phyloP scores from a whole-genome alignment of 2,113 vertebrate species.

The Rhodinocichla rosea region DNA sequence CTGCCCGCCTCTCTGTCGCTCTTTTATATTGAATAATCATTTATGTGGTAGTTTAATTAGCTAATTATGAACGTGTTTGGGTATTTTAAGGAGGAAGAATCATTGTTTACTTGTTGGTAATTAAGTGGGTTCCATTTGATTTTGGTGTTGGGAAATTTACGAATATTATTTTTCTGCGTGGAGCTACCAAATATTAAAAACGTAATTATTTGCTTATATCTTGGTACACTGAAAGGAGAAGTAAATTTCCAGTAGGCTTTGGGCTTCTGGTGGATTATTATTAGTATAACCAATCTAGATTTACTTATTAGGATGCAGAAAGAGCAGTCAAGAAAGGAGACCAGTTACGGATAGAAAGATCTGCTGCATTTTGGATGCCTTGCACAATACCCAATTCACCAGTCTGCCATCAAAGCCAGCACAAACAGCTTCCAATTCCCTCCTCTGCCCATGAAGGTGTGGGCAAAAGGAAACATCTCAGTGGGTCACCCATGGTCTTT shows the following conservation, averaged over 20 bases:
- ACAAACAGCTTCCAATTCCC: not conserved
- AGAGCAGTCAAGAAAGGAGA: not conserved
- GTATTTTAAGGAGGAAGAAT: slow-evolving; percentile 46
- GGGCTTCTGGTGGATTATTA: not conserved
- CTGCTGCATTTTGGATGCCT: not conserved
- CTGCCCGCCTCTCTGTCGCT: not conserved
- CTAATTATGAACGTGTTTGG: slow-evolving; percentile 44
- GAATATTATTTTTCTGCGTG: slow-evolving; percentile 27
- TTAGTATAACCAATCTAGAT: not conserved
- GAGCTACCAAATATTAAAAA: slow-evolving; percentile 44
- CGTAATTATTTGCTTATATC: slow-evolving; percentile 52
- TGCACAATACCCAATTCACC: not conserved
- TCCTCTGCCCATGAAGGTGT: not conserved
- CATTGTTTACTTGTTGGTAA: slow-evolving; percentile 53
- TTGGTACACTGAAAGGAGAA: not conserved
- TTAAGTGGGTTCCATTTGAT: slow-evolving; percentile 55
- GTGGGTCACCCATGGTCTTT: not conserved
- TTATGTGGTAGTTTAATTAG: slow-evolving; percentile 62
- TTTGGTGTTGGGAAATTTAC: slow-evolving; percentile 37
- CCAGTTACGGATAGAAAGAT: not conserved
- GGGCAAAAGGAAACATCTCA: not conserved
- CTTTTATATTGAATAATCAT: slow-evolving; percentile 54
- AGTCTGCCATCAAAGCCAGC: not conserved
- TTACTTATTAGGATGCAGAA: not conserved
- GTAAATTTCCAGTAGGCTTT: not conserved